Percentiles rank a stretch among this genome's conserved stretches.
phyloP scores from a whole-genome alignment of 2,113 vertebrate genomes.

The Fulmarus glacialis region DNA sequence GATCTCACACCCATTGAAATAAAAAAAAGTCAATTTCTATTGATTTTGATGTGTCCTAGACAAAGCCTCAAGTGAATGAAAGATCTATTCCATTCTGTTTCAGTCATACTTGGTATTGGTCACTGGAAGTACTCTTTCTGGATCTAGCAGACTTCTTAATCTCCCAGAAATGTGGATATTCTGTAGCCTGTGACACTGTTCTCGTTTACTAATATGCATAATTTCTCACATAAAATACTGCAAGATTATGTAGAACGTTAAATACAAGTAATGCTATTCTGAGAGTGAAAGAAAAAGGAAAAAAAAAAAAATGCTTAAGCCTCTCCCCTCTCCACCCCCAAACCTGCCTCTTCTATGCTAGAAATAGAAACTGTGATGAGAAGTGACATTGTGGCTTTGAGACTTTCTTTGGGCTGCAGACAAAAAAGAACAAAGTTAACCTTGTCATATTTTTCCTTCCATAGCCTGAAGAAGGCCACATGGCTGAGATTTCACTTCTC shows the following conservation, averaged over 20 bases:
- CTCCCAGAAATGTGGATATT: neutral
- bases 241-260: neutral
- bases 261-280: slow-evolving; percentile 17
- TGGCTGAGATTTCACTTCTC: slow-evolving; percentile 50
- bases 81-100: neutral
- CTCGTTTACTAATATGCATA: neutral
- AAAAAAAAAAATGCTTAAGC: neutral
- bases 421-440: slow-evolving; percentile 52
- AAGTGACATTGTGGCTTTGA: neutral
- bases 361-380: slow-evolving; percentile 36
- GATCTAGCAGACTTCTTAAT: neutral
- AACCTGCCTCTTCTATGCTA: neutral
- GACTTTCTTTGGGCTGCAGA: slow-evolving; percentile 9
- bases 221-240: neutral
- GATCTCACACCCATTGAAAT: neutral
- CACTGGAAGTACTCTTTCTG: neutral
- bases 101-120: neutral
- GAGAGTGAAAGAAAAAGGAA: neutral
- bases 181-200: neutral
- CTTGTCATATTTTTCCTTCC: slow-evolving; percentile 49
- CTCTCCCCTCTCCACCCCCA: neutral
- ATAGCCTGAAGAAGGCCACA: slow-evolving; percentile 54
- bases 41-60: neutral
- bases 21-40: neutral
- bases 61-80: neutral